Evolutionary conservation across 2,113 vertebrate species (phyloP), one percentile per base, ranked within the genome.

Genomic region (Vireo altiloquus): DNA sequence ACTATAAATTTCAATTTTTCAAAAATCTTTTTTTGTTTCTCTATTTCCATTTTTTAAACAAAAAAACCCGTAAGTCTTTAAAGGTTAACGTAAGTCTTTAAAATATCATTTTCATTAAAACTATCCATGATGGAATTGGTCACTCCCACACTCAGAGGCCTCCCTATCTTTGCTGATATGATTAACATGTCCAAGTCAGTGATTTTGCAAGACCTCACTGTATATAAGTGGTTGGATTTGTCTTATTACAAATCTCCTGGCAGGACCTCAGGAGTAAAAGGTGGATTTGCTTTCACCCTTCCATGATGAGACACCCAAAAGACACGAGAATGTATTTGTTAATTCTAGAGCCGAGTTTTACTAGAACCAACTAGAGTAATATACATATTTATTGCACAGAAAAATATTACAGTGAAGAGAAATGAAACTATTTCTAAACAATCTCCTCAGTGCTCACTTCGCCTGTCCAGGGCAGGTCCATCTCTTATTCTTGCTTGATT

Each of bases 221-320:
- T 2, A 33, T 0, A 0, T 0, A 13, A 27, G 2, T 12, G 27
- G 20, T 53, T 52, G 15, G 18, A 65, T 50, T 15, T 35, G 9
- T 22, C 18, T 7, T 3, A 42, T 12, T 35, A 49, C 44, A 82
- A 44, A 49, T 1, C 23, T 8, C 42, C 42, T 40, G 61, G 35
- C 60, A 92, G 16, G 14, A 54, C 11, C 33, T 39, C 35, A 27
- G 13, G 12, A 42, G 5, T 5, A 6, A 68, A 39, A 91, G 15
- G 9, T 8, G 27, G 22, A 52, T 52, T 54, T 85, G 10, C 39
- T 60, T 39, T 24, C 14, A 56, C 31, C 16, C 8, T 56, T 71
- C 44, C 33, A 10, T 15, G 47, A 77, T 0, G 0, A 54, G 40
- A 54, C 20, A 47, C 15, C 12, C 21, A 23, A 66, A 82, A 50